Percentiles rank a stretch among this genome's conserved stretches.
Conservation (phyloP, 2,888 invertebrate species). For the Diadegma fenestrale region DNA sequence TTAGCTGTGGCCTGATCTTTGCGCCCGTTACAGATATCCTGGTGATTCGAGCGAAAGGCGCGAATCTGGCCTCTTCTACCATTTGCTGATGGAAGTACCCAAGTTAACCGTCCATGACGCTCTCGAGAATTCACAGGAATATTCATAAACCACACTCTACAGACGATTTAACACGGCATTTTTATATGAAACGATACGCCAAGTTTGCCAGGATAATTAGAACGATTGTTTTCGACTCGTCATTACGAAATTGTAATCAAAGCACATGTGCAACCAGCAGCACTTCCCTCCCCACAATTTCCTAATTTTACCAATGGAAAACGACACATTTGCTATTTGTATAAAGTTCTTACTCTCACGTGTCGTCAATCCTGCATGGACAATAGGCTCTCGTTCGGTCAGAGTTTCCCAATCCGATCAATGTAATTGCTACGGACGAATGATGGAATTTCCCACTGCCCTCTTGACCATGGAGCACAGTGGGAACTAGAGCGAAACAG, state of each 20-base stretch:
- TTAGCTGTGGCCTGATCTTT: constrained; percentile 26
- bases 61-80: constrained; percentile 21
- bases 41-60: constrained; percentile 15
- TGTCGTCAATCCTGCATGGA: neutral
- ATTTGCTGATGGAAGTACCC: neutral
- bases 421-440: constrained; percentile 9
- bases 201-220: neutral
- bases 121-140: constrained; percentile 48
- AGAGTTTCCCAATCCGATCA: constrained; percentile 1
- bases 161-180: neutral
- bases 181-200: neutral
- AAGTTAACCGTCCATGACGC: constrained; percentile 39
- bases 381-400: neutral
- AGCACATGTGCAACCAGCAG: no score
- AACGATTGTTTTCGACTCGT: constrained; percentile 6
- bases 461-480: neutral
- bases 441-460: neutral
- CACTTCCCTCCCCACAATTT: no score
- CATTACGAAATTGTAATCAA: neutral
- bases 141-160: constrained; percentile 48
- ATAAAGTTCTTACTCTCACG: neutral
- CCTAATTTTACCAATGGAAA: neutral
- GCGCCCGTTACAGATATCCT: constrained; percentile 16
- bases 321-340: neutral
- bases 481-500: neutral